Base-by-base conservation (phyloP, 2,888 invertebrate species). In the Chymomyza fuscimana region DNA sequence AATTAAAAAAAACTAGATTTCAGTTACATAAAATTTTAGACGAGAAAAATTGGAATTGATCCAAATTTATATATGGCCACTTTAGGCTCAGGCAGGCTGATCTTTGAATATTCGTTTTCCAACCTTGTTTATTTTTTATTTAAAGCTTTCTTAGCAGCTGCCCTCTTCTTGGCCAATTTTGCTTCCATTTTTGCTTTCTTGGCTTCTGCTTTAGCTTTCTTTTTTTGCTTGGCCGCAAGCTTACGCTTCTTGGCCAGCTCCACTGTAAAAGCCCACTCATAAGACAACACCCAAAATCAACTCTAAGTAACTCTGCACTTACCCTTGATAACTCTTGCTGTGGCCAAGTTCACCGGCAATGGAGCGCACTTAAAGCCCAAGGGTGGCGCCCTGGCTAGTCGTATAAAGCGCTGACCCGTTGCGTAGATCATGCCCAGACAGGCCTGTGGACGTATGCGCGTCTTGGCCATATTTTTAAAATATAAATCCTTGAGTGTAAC, bases 351-450 rank as follows among this genome's bases (percentile, higher is more conserved):
- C 15, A 89, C 72, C 0, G 90, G 90, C 62, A 85, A 19, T 0
- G 81, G 81, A 0, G 82, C 73, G 66, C 91, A 88, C 6, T 46
- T 46, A 46, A 46, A 46, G 40, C 6, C 84, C 4, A 74, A 78
- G 1, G 91, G 90, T 7, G 73, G 78, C 1, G 75, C 79, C 67
- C 58, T 79, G 19, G 77, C 63, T 0, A 91, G 32, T 4, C 63
- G 73, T 6, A 90, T 88, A 46, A 82, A 90, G 9, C 90, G 89
- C 62, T 76, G 71, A 0, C 90, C 91, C 0, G 80, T 82, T n/a
- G 82, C 73, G 69, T 89, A 89, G 29, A 85, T 75, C 67, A 79
- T 63, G 2, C 90, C 90, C 46, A 89, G 70, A 10, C 89, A 90
- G n/a, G 87, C 89, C 51, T 79, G 75, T 0, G 70, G 40, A 0